Conservation (phyloP, 2,888 invertebrate genomes). For the Sinelater perroti region DNA sequence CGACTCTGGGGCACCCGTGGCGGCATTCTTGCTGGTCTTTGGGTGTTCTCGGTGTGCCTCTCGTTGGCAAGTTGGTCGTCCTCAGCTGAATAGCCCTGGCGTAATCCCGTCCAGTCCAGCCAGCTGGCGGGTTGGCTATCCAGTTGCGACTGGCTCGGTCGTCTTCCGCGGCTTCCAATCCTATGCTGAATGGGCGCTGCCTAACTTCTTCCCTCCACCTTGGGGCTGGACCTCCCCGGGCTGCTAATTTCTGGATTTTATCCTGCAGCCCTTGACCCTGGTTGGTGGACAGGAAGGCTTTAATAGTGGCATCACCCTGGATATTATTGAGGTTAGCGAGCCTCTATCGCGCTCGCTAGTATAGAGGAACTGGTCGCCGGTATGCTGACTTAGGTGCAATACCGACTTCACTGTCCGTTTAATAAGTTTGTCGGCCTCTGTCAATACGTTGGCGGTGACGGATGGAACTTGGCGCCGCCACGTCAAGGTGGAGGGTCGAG, state of each 20-base stretch:
- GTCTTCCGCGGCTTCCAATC: conserved; percentile 15
- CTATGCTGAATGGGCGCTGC: not conserved
- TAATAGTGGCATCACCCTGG: no score
- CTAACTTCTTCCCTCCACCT: not conserved
- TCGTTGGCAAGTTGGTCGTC: conserved; percentile 29
- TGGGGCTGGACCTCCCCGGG: not conserved
- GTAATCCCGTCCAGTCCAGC: conserved; percentile 36
- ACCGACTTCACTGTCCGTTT: conserved; percentile 46
- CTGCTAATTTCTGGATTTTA: not conserved
- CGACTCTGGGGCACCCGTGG: conserved; percentile 24
- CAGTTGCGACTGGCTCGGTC: conserved; percentile 25
- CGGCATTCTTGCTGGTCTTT: conserved; percentile 20
- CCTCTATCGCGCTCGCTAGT: conserved; percentile 24
- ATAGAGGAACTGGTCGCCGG: conserved; percentile 33
- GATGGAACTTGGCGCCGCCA: conserved; percentile 51
- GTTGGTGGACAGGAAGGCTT: no score
- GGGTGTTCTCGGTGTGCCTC: conserved; percentile 25
- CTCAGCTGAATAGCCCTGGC: conserved; percentile 29
- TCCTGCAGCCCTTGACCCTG: not conserved
- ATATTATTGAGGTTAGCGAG: no score
- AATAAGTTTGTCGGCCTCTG: conserved; percentile 50
- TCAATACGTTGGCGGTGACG: conserved; percentile 40
- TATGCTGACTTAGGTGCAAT: conserved; percentile 48
- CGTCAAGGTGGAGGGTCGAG: no score
- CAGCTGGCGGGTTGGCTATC: conserved; percentile 19